These are phyloP conservation scores for Agrotis clavis DNA, from an alignment of 2,888 invertebrate species.

Conservation along the genomic window DNA sequence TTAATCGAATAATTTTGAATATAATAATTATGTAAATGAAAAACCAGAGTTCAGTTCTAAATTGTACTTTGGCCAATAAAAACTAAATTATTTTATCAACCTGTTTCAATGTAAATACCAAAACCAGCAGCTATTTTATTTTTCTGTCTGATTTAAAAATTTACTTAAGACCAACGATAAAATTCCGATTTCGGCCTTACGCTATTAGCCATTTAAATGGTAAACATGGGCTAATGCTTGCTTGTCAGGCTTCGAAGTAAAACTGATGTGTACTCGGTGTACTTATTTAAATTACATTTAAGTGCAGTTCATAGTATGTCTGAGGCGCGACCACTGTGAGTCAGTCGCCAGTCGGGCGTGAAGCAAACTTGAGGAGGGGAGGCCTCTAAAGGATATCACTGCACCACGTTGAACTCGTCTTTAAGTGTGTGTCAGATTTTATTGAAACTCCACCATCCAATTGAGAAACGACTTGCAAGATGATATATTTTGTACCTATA, in stretches of 20 bases:
- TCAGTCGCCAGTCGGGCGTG: conserved; percentile 84
- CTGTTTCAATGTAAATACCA: neutral
- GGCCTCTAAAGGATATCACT: conserved; percentile 82
- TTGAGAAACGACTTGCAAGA: conserved; percentile 33
- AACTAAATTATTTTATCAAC: conserved; percentile 18
- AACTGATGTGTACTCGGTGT: conserved; percentile 44
- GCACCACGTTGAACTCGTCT: conserved; percentile 64
- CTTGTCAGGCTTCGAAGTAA: conserved; percentile 36
- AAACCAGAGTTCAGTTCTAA: neutral
- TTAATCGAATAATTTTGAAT: neutral
- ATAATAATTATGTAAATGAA: neutral
- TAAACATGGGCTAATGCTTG: conserved; percentile 44
- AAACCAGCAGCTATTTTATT: neutral
- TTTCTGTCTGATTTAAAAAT: conserved; percentile 8
- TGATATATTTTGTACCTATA: no score
- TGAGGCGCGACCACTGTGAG: conserved; percentile 82
- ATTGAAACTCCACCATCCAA: conserved; percentile 53
- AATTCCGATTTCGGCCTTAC: conserved; percentile 27
- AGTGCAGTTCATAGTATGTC: conserved; percentile 71
- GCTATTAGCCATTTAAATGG: conserved; percentile 41
- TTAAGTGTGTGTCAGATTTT: conserved; percentile 55
- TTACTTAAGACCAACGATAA: neutral
- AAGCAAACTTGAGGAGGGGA: conserved; percentile 79
- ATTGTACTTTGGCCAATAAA: neutral
- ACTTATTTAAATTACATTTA: conserved; percentile 67